phyloP scores from a whole-genome alignment of 2,888 invertebrate species.

The Scaptomyza caliginosa region DNA sequence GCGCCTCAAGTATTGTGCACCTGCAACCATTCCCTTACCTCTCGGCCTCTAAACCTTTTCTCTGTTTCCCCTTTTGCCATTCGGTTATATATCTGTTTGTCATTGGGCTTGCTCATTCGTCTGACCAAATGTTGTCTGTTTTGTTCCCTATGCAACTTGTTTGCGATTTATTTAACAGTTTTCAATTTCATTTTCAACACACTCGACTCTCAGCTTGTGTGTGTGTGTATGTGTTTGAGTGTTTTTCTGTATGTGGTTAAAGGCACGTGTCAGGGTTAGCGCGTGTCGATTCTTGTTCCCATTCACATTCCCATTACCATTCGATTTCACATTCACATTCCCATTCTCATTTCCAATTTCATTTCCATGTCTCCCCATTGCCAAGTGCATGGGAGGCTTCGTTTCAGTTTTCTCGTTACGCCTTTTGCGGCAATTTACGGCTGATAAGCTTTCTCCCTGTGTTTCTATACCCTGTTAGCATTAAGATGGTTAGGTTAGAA shows the following conservation, averaged over 20 bases:
- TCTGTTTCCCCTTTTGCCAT: not conserved
- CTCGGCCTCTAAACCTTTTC: not conserved
- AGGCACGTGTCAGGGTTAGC: conserved; percentile 72
- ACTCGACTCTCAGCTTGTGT: conserved; percentile 10
- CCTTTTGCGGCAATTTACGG: conserved; percentile 61
- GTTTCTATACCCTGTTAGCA: conserved; percentile 25
- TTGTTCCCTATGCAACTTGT: conserved; percentile 39
- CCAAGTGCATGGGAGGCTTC: conserved; percentile 60
- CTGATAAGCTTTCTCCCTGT: conserved; percentile 52
- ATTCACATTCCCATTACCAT: conserved; percentile 13
- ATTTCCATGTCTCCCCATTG: conserved; percentile 36
- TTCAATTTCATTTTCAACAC: conserved; percentile 77
- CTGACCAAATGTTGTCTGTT: conserved; percentile 28
- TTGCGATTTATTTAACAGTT: conserved; percentile 77
- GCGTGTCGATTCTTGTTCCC: conserved; percentile 48
- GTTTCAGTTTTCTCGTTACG: conserved; percentile 56
- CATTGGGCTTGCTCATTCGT: conserved; percentile 41
- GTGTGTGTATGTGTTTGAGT: conserved; percentile 18
- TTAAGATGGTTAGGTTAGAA: not conserved
- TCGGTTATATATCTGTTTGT: conserved; percentile 27
- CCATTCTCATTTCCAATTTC: conserved; percentile 34
- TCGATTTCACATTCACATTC: conserved; percentile 27
- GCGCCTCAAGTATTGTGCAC: conserved; percentile 49
- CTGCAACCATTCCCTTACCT: not conserved
- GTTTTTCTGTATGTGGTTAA: conserved; percentile 50